Evolutionary conservation across 2,113 vertebrate genomes (phyloP).

Genomic region (Ciconia maguari): DNA sequence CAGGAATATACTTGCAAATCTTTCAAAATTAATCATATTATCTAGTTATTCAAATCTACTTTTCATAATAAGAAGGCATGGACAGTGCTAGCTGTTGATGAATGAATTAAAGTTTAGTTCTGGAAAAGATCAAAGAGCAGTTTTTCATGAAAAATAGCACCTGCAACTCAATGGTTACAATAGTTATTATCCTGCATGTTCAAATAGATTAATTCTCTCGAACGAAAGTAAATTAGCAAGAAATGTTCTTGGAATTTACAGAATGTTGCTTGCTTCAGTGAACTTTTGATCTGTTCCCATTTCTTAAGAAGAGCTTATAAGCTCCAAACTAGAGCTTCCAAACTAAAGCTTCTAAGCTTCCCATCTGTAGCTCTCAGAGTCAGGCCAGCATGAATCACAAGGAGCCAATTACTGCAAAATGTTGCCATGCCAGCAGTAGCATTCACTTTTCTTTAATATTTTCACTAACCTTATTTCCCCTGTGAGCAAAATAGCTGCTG

Average conservation of each 20-base stretch:
- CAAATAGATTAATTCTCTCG: background rate
- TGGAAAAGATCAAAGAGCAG: background rate
- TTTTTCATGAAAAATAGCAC: background rate
- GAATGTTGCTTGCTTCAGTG: constrained; percentile 15
- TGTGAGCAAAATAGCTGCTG: constrained; percentile 61
- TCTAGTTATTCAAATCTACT: background rate
- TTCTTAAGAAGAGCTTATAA: constrained; percentile 36
- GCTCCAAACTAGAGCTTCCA: constrained; percentile 11
- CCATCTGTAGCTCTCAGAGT: constrained; percentile 57
- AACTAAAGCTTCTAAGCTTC: constrained; percentile 50
- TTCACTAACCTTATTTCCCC: constrained; percentile 71
- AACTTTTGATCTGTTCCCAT: constrained; percentile 18
- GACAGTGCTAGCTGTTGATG: background rate
- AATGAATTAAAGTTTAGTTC: background rate
- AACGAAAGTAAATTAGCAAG: background rate
- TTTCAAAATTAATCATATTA: background rate
- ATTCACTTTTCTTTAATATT: constrained; percentile 73
- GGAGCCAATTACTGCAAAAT: constrained; percentile 64
- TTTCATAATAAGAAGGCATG: background rate
- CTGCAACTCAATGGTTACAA: background rate
- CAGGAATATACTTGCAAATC: background rate
- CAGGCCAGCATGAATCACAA: constrained; percentile 53
- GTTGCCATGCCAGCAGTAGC: constrained; percentile 46
- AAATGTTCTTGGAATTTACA: background rate
- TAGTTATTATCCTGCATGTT: background rate